A percentile compares a stretch with the other conserved stretches of the same genome.
Evolutionary conservation across 2,888 invertebrate genomes (phyloP).

Genomic region (Lithosia quadra): DNA sequence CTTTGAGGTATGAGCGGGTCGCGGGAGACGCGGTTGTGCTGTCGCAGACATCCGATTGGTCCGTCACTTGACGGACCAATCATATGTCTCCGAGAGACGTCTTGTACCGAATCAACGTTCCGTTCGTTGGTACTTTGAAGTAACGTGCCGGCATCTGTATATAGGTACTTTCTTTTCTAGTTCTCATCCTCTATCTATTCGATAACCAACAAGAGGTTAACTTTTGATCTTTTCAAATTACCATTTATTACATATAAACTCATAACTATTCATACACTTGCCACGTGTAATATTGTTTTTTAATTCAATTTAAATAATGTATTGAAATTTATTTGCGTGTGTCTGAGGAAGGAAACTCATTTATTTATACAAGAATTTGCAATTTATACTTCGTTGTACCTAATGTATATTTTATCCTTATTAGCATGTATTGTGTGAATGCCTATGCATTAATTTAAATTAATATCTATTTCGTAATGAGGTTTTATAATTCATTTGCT

Average conservation of each 20-base stretch:
- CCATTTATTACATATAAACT: not conserved
- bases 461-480: constrained; percentile 15
- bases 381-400: constrained; percentile 15
- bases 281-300: constrained; percentile 20
- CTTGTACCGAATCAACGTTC: too few species aligned
- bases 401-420: constrained; percentile 23
- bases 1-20: too few species aligned
- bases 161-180: too few species aligned
- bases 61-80: too few species aligned
- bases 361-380: constrained; percentile 31
- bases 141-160: too few species aligned
- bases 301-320: constrained; percentile 30
- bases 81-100: too few species aligned
- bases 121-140: too few species aligned
- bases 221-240: not conserved
- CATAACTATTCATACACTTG: constrained; percentile 8
- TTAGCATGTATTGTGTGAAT: constrained; percentile 12
- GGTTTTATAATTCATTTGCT: constrained; percentile 14
- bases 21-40: too few species aligned
- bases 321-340: constrained; percentile 37
- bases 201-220: not conserved
- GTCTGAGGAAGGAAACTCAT: constrained; percentile 44
- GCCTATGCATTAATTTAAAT: constrained; percentile 17
- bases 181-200: not conserved
- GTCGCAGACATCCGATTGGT: too few species aligned